phyloP scores from a whole-genome alignment of 2,888 invertebrate species.

The Erebia ligea region DNA sequence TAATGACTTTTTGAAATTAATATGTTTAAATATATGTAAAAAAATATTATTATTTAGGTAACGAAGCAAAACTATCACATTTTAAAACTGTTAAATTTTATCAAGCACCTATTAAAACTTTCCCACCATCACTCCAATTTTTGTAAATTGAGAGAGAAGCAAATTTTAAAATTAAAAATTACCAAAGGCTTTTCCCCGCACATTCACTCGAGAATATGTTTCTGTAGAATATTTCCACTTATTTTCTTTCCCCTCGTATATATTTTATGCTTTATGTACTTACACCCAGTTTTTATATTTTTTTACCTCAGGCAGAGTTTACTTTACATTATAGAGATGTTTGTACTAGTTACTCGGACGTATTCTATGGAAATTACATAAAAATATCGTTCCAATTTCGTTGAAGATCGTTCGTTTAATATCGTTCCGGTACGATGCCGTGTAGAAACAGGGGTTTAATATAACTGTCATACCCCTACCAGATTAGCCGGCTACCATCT shows the following conservation, averaged over 20 bases:
- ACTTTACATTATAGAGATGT: not conserved
- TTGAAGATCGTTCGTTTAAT: too few relatives aligned
- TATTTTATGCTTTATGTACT: conserved; percentile 5
- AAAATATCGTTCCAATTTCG: too few relatives aligned
- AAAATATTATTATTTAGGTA: too few relatives aligned
- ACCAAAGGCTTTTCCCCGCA: conserved; percentile 12
- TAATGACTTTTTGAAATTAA: too few relatives aligned
- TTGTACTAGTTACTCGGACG: not conserved
- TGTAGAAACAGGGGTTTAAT: too few relatives aligned
- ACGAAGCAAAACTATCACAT: too few relatives aligned
- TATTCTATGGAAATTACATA: not conserved
- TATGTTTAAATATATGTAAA: too few relatives aligned
- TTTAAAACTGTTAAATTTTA: not conserved
- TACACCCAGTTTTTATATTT: not conserved
- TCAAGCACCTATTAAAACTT: not conserved
- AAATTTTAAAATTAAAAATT: conserved; percentile 16
- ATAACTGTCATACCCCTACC: too few relatives aligned
- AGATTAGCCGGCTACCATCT: too few relatives aligned
- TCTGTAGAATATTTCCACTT: conserved; percentile 10
- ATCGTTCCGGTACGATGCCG: too few relatives aligned
- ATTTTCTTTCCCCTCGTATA: not conserved
- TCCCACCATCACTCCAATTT: not conserved
- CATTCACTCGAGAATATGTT: conserved; percentile 5
- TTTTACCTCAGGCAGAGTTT: not conserved
- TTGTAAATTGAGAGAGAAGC: conserved; percentile 4